These are phyloP conservation scores for Vesta saturnalis DNA, from an alignment of 2,888 invertebrate species.

Conservation along the genomic window DNA sequence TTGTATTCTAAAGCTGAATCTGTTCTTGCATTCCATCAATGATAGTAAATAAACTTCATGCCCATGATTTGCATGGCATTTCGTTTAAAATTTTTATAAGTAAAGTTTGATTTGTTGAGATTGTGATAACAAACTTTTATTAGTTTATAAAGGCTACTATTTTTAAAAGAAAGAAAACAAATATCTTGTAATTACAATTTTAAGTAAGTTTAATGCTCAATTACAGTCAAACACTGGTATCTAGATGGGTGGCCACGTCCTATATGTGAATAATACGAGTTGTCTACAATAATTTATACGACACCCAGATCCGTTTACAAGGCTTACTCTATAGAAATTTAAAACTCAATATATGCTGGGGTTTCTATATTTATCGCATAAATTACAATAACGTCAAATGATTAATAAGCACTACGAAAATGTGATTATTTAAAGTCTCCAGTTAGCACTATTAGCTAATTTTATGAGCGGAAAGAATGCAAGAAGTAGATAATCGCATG, in stretches of 20 bases:
- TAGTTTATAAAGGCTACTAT: background rate
- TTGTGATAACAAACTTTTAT: conserved; percentile 11
- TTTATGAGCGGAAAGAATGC: too few relatives aligned
- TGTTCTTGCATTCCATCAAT: conserved; percentile 39
- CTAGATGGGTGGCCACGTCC: conserved; percentile 24
- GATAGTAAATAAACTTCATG: conserved; percentile 34
- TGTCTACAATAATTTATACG: conserved; percentile 23
- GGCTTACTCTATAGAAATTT: conserved; percentile 4
- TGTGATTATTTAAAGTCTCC: too few relatives aligned
- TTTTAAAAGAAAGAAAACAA: conserved; percentile 6
- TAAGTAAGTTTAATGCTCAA: conserved; percentile 2
- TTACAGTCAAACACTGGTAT: conserved; percentile 1
- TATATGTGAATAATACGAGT: conserved; percentile 24
- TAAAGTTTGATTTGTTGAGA: conserved; percentile 27
- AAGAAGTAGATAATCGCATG: too few relatives aligned
- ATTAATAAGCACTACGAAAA: too few relatives aligned
- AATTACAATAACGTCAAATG: too few relatives aligned
- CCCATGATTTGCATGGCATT: conserved; percentile 34
- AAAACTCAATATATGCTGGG: conserved; percentile 4
- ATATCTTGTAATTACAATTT: background rate
- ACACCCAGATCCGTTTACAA: conserved; percentile 18
- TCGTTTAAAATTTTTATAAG: conserved; percentile 19
- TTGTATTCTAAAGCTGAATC: conserved; percentile 43
- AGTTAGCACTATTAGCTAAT: too few relatives aligned
- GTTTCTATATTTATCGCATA: too few relatives aligned